Base-by-base conservation (phyloP, 2,113 vertebrate genomes). In the Pygoscelis adeliae region DNA sequence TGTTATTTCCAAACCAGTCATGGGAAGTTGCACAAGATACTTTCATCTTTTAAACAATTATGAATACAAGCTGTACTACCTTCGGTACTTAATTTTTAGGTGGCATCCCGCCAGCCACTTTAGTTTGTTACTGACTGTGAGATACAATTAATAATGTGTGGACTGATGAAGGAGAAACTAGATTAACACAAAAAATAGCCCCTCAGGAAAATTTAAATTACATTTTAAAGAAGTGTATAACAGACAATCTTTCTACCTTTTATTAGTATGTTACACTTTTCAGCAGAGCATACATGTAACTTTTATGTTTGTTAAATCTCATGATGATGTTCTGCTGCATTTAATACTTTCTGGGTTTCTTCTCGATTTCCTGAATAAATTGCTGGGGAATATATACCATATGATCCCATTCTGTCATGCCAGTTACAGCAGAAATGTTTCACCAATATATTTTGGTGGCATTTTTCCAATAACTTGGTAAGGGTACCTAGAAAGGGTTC, bases 1-100 rank as follows among this genome's bases (percentile, higher is more conserved):
- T 90, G 6, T 85, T 83, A 70, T 95, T 92, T 94, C 72, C 40
- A 59, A 89, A 62, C 42, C n/a, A 83, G 58, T 55, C 72, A 55
- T 49, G 46, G 34, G 73, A 89, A 93, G 50, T 44, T 84, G 61
- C n/a, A 46, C 55, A 59, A 47, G 38, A 34, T 44, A 65, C 22
- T 61, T 95, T 91, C 22, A 58, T 87, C 90, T 87, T 94, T 76
- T 85, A 78, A 85, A 70, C 34, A 61, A 13, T 92, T 89, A 91
- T 42, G 73, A 73, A 87, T 78, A 62, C 58, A 93, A 95, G 50
- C 53, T 86, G 65, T 74, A 66, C 62, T 71, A 59, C 52, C 56
- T 87, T 70, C 56, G 50, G 34, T 71, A 44, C 47, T 38, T 81
- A 47, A 90, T 83, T 84, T 95, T 82, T 61, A 65, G 40, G 26